Evolutionary conservation across 2,113 vertebrate species (phyloP).

Genomic region (Polypterus bichir): DNA sequence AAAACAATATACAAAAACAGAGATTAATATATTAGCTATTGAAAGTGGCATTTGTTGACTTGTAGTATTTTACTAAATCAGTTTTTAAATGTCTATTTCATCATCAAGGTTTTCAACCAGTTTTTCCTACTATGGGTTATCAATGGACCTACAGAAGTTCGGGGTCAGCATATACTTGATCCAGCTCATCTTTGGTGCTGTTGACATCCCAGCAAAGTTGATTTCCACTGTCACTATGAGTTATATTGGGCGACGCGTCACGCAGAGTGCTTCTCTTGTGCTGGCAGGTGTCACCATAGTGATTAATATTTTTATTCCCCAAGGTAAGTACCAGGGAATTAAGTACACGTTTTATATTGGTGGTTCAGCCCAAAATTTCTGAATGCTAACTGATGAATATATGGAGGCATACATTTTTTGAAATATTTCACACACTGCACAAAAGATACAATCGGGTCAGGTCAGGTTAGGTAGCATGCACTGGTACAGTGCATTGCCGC

Average conservation of each 20-base stretch:
- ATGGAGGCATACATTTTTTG: too few species aligned
- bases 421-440: too few species aligned
- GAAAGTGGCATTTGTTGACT: background rate
- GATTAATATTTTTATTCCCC: slow-evolving; percentile 53
- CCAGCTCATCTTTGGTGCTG: slow-evolving; percentile 56
- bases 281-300: slow-evolving; percentile 46
- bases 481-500: too few species aligned
- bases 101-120: slow-evolving; percentile 47
- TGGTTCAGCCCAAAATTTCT: too few species aligned
- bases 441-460: too few species aligned
- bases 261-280: slow-evolving; percentile 39
- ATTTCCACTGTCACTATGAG: slow-evolving; percentile 41
- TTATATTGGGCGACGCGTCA: slow-evolving; percentile 37
- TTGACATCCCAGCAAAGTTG: slow-evolving; percentile 61
- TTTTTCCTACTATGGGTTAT: slow-evolving; percentile 57
- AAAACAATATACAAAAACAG: background rate
- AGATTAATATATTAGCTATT: too few species aligned
- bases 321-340: slow-evolving; percentile 32
- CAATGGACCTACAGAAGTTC: slow-evolving; percentile 64
- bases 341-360: too few species aligned
- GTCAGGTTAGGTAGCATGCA: too few species aligned
- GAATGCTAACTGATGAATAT: too few species aligned
- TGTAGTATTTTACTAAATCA: background rate
- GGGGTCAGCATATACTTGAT: slow-evolving; percentile 58
- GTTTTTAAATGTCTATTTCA: background rate